Evolutionary conservation across 2,113 vertebrate species (phyloP), one percentile per base, ranked within the genome.

Genomic region (Microcebus jonahi): DNA sequence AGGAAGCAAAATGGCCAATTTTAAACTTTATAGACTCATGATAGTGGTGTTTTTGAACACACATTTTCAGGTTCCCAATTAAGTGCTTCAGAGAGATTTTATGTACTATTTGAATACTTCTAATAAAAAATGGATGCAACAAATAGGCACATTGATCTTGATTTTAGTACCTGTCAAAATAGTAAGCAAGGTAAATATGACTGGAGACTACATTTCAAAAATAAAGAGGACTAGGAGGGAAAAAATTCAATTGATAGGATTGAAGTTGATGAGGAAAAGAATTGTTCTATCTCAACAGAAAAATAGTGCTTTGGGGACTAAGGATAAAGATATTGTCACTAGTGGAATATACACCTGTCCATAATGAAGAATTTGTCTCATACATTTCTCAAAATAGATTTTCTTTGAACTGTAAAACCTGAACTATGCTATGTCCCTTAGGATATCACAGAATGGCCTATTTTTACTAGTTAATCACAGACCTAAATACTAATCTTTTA

Each of bases 391-490:
- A 77, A 91, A 97, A 97, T 27, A 39, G 53, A 55, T n/a, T 97
- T 3, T 71, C 67, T 97, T 89, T 83, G 75, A 97, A 81, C 36
- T 14, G 87, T 68, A 96, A 71, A 18, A 55, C 3, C 29, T 82
- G 59, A 91, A 94, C n/a, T 88, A 39, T 42, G 2, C 90, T 88
- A 48, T 15, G 15, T 81, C 82, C 82, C 82, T 50, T 91, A 95
- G 76, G 92, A 31, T 45, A 92, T n/a, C 27, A 75, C 31, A 90
- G 59, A 94, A 92, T 90, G 82, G 39, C 88, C 76, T 94, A 23
- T 96, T 96, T 98, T 89, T 76, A 71, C 90, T 97, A 97, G 79
- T 21, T 95, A 86, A 84, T 79, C 13, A 59, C 61, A 92, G 34
- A 79, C 75, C 8, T 94, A 42, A 94, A 88, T 25, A 23, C 21